Conservation (phyloP, 1,140 invertebrate genomes). For the Caenorhabditis remanei region DNA sequence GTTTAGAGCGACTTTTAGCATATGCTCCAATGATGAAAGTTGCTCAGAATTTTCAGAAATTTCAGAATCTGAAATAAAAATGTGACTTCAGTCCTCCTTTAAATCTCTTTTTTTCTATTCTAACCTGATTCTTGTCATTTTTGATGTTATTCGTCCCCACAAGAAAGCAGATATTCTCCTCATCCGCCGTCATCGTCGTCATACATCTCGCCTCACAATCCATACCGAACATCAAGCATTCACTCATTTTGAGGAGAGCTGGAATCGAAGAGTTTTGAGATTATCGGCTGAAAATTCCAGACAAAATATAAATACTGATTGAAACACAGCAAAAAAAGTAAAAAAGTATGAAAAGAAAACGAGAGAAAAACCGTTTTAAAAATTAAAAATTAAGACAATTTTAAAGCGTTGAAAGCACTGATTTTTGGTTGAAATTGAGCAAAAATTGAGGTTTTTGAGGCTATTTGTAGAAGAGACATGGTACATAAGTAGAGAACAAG, state of each 20-base stretch:
- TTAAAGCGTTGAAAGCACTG: constrained; percentile 25
- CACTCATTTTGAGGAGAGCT: constrained; percentile 26
- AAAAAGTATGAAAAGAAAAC: background rate
- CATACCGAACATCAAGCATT: constrained; percentile 64
- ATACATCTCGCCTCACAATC: constrained; percentile 61
- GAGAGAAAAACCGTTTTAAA: background rate
- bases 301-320: background rate
- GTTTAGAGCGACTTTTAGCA: too few relatives aligned
- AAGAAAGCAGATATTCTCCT: constrained; percentile 58
- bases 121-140: constrained; percentile 60
- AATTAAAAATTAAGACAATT: too few relatives aligned
- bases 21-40: too few relatives aligned
- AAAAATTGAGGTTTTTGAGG: background rate
- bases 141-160: constrained; percentile 65
- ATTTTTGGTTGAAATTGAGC: background rate
- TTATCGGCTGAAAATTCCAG: background rate
- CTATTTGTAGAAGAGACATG: background rate
- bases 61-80: too few relatives aligned
- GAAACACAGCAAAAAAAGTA: background rate
- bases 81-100: too few relatives aligned
- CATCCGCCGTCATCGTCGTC: constrained; percentile 34
- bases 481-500: background rate
- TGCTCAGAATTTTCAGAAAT: too few relatives aligned
- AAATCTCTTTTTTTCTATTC: too few relatives aligned
- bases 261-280: background rate